Conservation (phyloP, 2,888 invertebrate genomes). For the Orthosia gracilis region DNA sequence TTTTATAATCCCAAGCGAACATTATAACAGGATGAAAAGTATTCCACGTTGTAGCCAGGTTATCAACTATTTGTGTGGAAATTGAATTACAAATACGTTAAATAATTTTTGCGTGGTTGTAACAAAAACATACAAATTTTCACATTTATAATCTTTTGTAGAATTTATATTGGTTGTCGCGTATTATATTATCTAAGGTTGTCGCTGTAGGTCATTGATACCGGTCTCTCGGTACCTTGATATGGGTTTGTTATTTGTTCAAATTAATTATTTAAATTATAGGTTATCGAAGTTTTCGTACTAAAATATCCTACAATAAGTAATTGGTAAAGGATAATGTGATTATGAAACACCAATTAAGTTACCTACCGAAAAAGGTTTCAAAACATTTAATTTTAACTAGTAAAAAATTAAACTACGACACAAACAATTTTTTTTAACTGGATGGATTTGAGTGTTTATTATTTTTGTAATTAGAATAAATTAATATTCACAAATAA, state of each 20-base stretch:
- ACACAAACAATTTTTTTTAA: slow-evolving; percentile 20
- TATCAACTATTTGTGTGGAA: too few relatives aligned
- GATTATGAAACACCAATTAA: neutral
- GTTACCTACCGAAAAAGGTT: neutral
- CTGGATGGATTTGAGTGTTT: slow-evolving; percentile 11
- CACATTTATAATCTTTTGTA: too few relatives aligned
- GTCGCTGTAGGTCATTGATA: neutral
- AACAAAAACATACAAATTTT: too few relatives aligned
- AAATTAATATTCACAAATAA: slow-evolving; percentile 1
- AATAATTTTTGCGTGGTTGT: too few relatives aligned
- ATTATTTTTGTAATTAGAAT: neutral
- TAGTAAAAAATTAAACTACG: neutral
- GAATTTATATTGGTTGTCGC: neutral
- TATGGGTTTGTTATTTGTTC: neutral
- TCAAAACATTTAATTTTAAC: slow-evolving; percentile 2
- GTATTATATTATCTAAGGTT: too few relatives aligned
- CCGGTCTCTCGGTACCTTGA: neutral
- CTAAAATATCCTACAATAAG: neutral
- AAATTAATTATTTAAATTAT: neutral
- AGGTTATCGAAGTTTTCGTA: neutral
- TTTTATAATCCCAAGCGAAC: too few relatives aligned
- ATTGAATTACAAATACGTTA: too few relatives aligned
- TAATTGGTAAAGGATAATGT: neutral
- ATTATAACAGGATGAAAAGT: too few relatives aligned
- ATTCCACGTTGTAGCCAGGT: too few relatives aligned